Evolutionary conservation across 2,797 vertebrate genomes (phyloP), one percentile per base, ranked within the genome.

Genomic region (Salarias fasciatus): DNA sequence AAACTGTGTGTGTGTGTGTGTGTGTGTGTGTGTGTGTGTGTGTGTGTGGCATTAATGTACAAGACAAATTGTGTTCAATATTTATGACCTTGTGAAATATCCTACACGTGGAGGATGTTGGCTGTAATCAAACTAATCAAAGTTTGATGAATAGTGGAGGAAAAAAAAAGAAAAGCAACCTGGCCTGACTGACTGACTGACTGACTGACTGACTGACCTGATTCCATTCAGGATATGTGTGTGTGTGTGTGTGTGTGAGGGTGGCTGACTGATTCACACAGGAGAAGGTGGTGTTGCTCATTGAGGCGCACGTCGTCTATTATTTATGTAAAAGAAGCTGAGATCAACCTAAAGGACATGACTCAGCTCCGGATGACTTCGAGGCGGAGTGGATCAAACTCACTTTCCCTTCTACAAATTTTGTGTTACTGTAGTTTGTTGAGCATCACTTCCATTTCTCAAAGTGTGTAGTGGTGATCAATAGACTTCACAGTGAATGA

Each of bases 291-390:
- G 29, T 28, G 1, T 28, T 40, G 30, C 67, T 53, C 31, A 51
- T 15, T 47, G 42, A 56, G 56, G 35, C 38, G 35, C 14, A 12
- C 53, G 52, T 55, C 18, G 14, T 40, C 13, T 48, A 35, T 6
- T 35, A 6, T 46, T 11, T 51, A 65, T 64, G 57, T 40, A 81
- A 54, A 67, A 63, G 30, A 68, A 51, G 8, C 11, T 54, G 43
- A 52, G 41, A 63, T 55, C 11, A 50, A 52, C 47, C 12, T 14
- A 53, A 35, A 36, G 37, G 43, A 59, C 40, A 11, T 31, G 18
- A 46, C 30, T 80, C 54, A 57, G 61, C 46, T 72, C 33, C 5
- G n/a, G 33, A 35, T 6, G 6, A 6, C 2, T 35, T 33, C 1
- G 6, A 35, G 33, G 6, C 41, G n/a, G 1, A 12, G 5, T 2